Conservation (phyloP, 2,113 vertebrate genomes). For the Myiagra hebetior region DNA sequence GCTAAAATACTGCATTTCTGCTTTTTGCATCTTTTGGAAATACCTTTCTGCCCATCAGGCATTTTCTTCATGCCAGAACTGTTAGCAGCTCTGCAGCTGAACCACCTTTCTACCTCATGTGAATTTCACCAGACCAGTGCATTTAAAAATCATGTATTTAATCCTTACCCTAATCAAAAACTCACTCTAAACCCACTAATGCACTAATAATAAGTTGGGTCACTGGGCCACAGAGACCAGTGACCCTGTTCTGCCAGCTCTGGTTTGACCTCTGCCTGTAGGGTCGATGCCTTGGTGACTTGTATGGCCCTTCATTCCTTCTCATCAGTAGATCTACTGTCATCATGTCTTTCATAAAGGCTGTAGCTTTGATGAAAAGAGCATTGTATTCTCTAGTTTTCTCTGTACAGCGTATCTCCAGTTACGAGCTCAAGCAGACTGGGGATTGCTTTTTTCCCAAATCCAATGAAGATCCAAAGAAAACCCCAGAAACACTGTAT, state of each 20-base stretch:
- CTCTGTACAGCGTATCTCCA: neutral
- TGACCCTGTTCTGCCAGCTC: neutral
- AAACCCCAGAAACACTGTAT: neutral
- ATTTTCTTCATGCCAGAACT: neutral
- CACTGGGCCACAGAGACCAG: neutral
- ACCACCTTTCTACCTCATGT: neutral
- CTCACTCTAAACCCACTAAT: neutral
- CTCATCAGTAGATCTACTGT: neutral
- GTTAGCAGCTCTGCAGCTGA: neutral
- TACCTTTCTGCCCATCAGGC: neutral
- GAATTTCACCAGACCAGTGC: neutral
- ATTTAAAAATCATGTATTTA: neutral
- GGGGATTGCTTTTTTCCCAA: neutral
- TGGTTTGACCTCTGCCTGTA: neutral
- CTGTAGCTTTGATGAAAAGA: neutral
- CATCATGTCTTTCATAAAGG: neutral
- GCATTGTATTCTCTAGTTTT: neutral
- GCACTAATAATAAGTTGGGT: neutral
- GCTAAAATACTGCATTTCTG: neutral
- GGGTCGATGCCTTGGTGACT: neutral
- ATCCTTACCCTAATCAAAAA: neutral
- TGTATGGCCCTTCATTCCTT: neutral
- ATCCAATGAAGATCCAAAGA: neutral
- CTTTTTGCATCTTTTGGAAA: neutral
- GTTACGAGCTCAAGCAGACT: neutral